Base-by-base conservation (phyloP, 2,113 vertebrate genomes). In the Leiothrix lutea region DNA sequence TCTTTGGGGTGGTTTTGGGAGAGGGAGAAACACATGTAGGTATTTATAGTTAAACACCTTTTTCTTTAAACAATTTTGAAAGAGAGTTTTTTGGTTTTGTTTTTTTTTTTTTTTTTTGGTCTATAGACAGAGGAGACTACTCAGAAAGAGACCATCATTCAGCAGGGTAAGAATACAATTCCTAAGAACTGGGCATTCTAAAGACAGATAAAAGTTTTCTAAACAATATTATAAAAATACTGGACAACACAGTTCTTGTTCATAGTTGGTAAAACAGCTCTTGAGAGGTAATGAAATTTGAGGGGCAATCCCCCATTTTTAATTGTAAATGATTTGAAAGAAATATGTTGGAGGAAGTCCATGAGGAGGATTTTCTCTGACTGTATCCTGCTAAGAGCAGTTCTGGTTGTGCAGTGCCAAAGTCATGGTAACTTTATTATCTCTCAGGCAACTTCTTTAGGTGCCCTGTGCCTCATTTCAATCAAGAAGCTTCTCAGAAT, bases 81-180 rank as follows among this genome's bases (percentile, higher is more conserved):
- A 21, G 2, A 82, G 24, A 65, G 86, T 90, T 36, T 96, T 86
- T 61, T 87, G 57, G 92, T 40, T 42, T 15, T 25, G 5, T 33
- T 71, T 40, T 14, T 14, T 29, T 24, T 12, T 40, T 14, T 19
- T 92, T 50, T 96, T 91, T 69, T 91, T 74, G 66, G 15, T 94
- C 88, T 95, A 33, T 80, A 98, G 98, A 78, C 91, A 86, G 56
- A 95, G 79, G 82, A 92, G 48, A 16, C 35, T 57, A 65, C 70
- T 75, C 64, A 70, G 88, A 71, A 93, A n/a, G 92, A 91, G 70
- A 69, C 89, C 57, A 31, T 77, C 53, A 0, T 62, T 94, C 92
- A 96, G 28, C 88, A 96, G 61, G 96, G 97, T 97, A 94, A 91
- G 92, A 88, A 42, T 18, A 29, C 57, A 75, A 2, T 72, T 79